Conservation (phyloP, 1,140 invertebrate species). For the Rhizoglyphus robini region DNA sequence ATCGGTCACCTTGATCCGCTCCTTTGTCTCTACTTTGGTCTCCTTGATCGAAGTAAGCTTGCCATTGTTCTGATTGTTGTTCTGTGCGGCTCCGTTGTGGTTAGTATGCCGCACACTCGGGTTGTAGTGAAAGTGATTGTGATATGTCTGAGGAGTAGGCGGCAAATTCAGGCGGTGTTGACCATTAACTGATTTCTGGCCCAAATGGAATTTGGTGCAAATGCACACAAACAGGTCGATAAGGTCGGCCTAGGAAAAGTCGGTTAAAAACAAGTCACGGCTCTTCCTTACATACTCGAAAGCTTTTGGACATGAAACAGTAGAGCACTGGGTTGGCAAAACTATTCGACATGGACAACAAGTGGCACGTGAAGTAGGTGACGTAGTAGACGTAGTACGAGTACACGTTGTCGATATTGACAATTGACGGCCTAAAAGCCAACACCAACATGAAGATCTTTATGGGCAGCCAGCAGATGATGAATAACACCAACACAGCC, state of each 20-base stretch:
- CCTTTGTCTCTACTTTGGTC: no score
- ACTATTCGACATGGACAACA: constrained; percentile 47
- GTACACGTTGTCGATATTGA: constrained; percentile 26
- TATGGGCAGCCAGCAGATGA: constrained; percentile 43
- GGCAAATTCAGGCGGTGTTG: not conserved
- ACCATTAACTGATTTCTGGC: not conserved
- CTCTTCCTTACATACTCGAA: constrained; percentile 45
- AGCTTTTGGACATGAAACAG: constrained; percentile 71
- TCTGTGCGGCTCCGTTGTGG: not conserved
- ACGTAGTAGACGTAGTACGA: constrained; percentile 30
- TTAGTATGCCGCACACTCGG: not conserved
- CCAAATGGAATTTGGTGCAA: constrained; percentile 6
- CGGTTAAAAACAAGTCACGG: not conserved
- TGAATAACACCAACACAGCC: constrained; percentile 41
- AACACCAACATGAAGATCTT: constrained; percentile 34
- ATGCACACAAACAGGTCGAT: constrained; percentile 12
- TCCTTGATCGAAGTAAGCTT: not conserved
- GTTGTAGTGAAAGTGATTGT: not conserved
- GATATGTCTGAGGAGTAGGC: not conserved
- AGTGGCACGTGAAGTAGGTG: constrained; percentile 38
- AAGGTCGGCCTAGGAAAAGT: constrained; percentile 9
- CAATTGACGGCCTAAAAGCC: constrained; percentile 28
- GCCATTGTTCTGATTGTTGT: not conserved
- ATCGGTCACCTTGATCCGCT: no score
- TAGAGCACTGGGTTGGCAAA: constrained; percentile 78